Conservation (phyloP, 2,888 invertebrate species). For the Strigamia transsilvanica region DNA sequence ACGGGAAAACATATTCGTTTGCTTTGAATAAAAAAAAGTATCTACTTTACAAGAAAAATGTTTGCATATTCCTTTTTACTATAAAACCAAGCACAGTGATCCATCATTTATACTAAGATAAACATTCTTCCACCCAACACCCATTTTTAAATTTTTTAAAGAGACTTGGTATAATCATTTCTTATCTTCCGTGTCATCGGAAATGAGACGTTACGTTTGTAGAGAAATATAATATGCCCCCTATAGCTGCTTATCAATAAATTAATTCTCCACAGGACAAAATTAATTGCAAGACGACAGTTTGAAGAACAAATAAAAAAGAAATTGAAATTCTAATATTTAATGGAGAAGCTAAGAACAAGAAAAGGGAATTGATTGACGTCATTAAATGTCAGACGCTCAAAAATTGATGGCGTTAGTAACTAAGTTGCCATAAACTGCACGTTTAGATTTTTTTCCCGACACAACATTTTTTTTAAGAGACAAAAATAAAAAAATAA, state of each 20-base stretch:
- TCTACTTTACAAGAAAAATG: not conserved
- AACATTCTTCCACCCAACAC: not conserved
- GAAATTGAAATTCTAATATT: conserved; percentile 29
- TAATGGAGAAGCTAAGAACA: not conserved
- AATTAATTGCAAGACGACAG: conserved; percentile 34
- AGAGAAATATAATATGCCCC: conserved; percentile 28
- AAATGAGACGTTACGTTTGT: conserved; percentile 10
- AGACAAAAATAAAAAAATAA: not conserved
- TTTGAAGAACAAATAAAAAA: not conserved
- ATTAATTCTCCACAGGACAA: conserved; percentile 28
- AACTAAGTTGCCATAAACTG: conserved; percentile 41
- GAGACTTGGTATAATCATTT: not conserved
- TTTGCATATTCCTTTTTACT: not conserved
- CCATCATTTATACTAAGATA: not conserved
- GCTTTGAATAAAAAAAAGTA: not conserved
- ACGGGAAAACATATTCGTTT: not conserved
- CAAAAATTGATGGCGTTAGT: conserved; percentile 8
- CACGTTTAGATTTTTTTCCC: conserved; percentile 7
- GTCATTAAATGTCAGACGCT: conserved; percentile 25
- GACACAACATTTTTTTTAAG: not conserved
- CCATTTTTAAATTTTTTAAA: not conserved
- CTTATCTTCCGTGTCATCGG: conserved; percentile 37
- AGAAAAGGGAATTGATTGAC: conserved; percentile 2
- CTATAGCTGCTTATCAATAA: conserved; percentile 34
- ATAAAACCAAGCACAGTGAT: not conserved